A percentile compares a stretch with the other conserved stretches of the same genome.
phyloP scores from a whole-genome alignment of 1,140 invertebrate genomes.

The Aphidius gifuensis region DNA sequence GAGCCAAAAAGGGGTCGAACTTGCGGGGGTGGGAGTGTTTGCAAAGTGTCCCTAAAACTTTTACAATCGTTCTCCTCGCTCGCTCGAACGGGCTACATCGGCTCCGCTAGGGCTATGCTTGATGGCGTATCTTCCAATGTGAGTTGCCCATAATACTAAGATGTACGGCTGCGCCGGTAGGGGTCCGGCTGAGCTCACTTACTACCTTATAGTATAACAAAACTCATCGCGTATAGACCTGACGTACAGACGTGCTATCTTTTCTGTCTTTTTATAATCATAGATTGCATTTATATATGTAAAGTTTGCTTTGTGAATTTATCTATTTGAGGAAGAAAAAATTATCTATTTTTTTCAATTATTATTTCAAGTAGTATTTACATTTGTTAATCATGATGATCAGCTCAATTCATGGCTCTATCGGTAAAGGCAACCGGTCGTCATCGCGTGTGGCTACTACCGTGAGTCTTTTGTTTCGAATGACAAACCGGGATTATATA shows the following conservation, averaged over 20 bases:
- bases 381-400: too few relatives aligned
- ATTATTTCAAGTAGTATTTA: too few relatives aligned
- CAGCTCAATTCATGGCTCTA: too few relatives aligned
- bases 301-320: neutral
- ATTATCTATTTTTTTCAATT: too few relatives aligned
- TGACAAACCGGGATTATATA: too few relatives aligned
- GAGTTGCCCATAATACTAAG: slow-evolving; percentile 70
- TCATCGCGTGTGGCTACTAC: too few relatives aligned
- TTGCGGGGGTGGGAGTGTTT: slow-evolving; percentile 44
- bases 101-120: slow-evolving; percentile 66
- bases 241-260: slow-evolving; percentile 42
- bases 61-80: slow-evolving; percentile 60
- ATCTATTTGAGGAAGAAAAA: too few relatives aligned
- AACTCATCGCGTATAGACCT: slow-evolving; percentile 51
- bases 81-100: slow-evolving; percentile 49
- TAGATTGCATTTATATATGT: too few relatives aligned
- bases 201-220: slow-evolving; percentile 55
- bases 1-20: too few relatives aligned
- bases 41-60: slow-evolving; percentile 66
- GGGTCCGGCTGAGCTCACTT: slow-evolving; percentile 43
- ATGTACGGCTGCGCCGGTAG: slow-evolving; percentile 71
- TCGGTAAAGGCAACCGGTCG: too few relatives aligned
- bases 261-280: too few relatives aligned
- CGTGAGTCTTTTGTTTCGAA: too few relatives aligned
- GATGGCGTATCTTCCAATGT: slow-evolving; percentile 80